Base-by-base conservation (phyloP, 2,797 vertebrate genomes). In the Hipposideros larvatus region DNA sequence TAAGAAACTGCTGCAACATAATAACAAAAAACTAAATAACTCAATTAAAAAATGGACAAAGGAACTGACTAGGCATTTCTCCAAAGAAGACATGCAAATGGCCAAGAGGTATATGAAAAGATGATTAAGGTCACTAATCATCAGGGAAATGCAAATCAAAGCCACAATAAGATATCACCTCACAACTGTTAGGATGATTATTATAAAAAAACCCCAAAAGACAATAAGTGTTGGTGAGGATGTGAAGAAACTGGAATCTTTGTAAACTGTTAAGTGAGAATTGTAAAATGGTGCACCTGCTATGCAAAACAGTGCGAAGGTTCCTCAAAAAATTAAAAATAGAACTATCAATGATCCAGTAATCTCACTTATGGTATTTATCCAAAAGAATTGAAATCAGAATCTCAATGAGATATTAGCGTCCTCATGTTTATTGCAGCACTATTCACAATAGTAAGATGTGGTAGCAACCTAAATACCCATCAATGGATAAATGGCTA, bases 111-210 rank as follows among this genome's bases (percentile, higher is more conserved):
- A 57, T n/a, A 51, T 75, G 24, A 59, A 65, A 65, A 73, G 46
- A 87, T 89, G 24, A 37, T 75, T 75, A 83, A 68, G 37, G 4
- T 41, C 19, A 65, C 13, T 74, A 75, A 55, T 84, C 24, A 55
- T 59, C 37, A 89, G 31, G 37, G 63, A 94, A 89, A 46, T 83
- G 59, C 37, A 94, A 57, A 66, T 66, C n/a, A 83, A 37, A 89
- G 34, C 37, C 26, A n/a, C 5, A 55, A 63, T 63, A 83, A 53
- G 28, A n/a, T 79, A 80, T 63, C 21, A 43, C 28, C 28, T 73
- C 61, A 41, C 4, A 48, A 59, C 59, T 83, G 48, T 79, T 83
- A 65, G 37, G 26, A 65, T 74, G 57, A 28, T 19, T 75, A 4
- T 77, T 83, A 51, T 51, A 9, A 68, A 92, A 79, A 89, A 75